Evolutionary conservation across 2,113 vertebrate species (phyloP), one percentile per base, ranked within the genome.

Genomic region (Amphilophus citrinellus): DNA sequence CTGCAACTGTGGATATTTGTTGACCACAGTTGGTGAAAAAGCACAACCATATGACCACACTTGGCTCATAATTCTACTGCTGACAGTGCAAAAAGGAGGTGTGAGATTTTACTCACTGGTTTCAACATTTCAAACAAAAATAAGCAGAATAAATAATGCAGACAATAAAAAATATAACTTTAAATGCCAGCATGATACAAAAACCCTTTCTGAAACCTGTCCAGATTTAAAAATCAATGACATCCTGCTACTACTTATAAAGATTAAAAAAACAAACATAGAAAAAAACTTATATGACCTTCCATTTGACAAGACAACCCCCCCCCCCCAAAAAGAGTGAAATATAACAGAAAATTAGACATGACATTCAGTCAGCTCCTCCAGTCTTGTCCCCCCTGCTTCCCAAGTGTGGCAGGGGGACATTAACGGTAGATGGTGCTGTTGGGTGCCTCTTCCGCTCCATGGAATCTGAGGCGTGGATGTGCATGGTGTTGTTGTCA

Each of bases 371-470:
- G 60, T 20, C 32, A 8, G 22, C 10, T 20, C 50, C 37, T 50
- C 80, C 68, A 0, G 6, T 32, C 18, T 61, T 77, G 17, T 82
- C 53, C 39, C 10, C 60, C 7, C 27, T 2, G 47, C 10, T 7
- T 11, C 71, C 35, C 15, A 27, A 1, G 3, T 47, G 60, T 1
- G 14, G 17, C 0, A 0, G 7, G 1, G 66, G 30, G 18, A 44
- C 2, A 13, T 65, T 39, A 27, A 89, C 50, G 0, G 75, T 78
- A 3, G 95, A 32, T 1, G 96, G 95, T 0, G 95, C 95, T 8
- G 96, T 95, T 0, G 61, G 87, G 84, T 93, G 94, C 1, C 95
- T 89, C 30, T 6, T 89, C 84, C 93, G 89, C 9, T 93, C 90
- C 0, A 0, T 1, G 4, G 3, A 15, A 20, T 60, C 27, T 1